These are phyloP conservation scores for Scelioninae gen. 1 DNA, from an alignment of 2,888 invertebrate species.

Conservation along the genomic window DNA sequence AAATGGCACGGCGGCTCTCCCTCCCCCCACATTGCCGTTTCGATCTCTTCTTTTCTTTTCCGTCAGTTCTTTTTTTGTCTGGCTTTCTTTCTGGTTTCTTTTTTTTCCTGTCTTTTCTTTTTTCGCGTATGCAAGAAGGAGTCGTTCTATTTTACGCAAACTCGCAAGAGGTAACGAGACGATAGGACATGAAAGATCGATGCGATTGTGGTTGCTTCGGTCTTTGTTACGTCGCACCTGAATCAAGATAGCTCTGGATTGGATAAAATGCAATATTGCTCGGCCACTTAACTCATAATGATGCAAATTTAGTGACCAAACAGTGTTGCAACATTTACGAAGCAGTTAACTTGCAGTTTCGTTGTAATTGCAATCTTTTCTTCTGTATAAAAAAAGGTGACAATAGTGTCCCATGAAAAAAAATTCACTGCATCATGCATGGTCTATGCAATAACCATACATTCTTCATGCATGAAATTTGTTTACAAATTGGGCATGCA, in stretches of 20 bases:
- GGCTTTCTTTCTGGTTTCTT: constrained; percentile 16
- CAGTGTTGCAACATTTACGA: constrained; percentile 16
- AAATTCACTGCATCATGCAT: no score
- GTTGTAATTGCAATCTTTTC: no score
- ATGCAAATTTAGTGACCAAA: constrained; percentile 41
- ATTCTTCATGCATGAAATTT: no score
- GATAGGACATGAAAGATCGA: constrained; percentile 67
- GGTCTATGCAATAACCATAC: no score
- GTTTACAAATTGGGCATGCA: no score
- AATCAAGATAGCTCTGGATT: constrained; percentile 61
- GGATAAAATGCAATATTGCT: constrained; percentile 49
- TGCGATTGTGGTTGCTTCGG: constrained; percentile 58
- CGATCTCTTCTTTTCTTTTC: constrained; percentile 28
- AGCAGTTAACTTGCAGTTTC: no score
- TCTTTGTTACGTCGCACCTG: constrained; percentile 68
- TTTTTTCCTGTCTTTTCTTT: constrained; percentile 6
- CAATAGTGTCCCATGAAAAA: no score
- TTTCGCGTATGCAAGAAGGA: constrained; percentile 7
- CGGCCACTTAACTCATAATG: constrained; percentile 57
- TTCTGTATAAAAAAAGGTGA: no score
- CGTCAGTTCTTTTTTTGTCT: constrained; percentile 12
- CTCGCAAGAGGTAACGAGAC: constrained; percentile 55
- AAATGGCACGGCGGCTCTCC: constrained; percentile 52
- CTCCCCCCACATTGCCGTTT: background rate
- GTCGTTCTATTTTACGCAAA: constrained; percentile 60